A percentile compares a stretch with the other conserved stretches of the same genome.
These are phyloP conservation scores for Netelia fuscicornis DNA, from an alignment of 2,888 invertebrate species.

Conservation along the genomic window DNA sequence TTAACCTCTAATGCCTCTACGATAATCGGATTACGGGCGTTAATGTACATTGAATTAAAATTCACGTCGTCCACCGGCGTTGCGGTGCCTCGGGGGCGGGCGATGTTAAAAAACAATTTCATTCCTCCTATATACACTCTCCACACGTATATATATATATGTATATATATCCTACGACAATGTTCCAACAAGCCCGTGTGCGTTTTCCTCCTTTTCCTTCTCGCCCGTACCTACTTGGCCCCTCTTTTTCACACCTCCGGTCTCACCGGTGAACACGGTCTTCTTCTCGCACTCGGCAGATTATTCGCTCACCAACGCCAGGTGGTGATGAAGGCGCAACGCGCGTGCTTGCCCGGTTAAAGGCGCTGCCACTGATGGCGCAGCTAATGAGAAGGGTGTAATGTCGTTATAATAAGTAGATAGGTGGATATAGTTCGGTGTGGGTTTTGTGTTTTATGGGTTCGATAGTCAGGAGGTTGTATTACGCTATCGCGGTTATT, in stretches of 20 bases:
- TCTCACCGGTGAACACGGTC: not conserved
- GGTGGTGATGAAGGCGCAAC: constrained; percentile 50
- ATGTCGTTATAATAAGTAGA: constrained; percentile 81
- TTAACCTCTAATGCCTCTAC: constrained; percentile 65
- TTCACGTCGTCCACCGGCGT: constrained; percentile 69
- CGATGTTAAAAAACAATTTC: constrained; percentile 63
- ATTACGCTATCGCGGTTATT: constrained; percentile 20
- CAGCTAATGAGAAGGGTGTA: constrained; percentile 76
- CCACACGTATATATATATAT: constrained; percentile 16
- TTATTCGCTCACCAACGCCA: constrained; percentile 27
- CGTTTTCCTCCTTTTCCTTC: constrained; percentile 15
- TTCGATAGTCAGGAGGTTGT: constrained; percentile 65
- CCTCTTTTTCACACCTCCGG: constrained; percentile 19
- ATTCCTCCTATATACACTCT: constrained; percentile 18
- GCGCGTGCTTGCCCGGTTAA: constrained; percentile 46
- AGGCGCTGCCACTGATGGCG: constrained; percentile 73
- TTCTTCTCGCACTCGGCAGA: constrained; percentile 15
- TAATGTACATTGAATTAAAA: constrained; percentile 76
- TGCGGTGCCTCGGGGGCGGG: constrained; percentile 16
- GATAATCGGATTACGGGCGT: constrained; percentile 75
- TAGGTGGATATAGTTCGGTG: constrained; percentile 70
- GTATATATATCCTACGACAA: not conserved
- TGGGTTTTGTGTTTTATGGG: constrained; percentile 76
- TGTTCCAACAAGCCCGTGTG: constrained; percentile 6
- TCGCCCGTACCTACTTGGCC: not conserved